These are phyloP conservation scores for Ephialtes manifestator DNA, from an alignment of 2,888 invertebrate species.

Conservation along the genomic window DNA sequence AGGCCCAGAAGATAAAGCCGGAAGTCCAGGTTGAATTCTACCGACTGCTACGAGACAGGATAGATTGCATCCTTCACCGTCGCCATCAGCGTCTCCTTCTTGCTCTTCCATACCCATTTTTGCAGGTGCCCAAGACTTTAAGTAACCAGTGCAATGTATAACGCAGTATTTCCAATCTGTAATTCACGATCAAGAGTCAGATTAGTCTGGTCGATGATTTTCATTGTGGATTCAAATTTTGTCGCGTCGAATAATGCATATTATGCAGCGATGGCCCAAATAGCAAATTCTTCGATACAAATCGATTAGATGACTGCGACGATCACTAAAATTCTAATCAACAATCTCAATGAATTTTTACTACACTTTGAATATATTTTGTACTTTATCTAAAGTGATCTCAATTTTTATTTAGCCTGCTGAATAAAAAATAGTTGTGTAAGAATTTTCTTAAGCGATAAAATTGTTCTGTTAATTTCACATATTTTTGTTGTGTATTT, in stretches of 20 bases:
- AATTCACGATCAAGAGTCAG: constrained; percentile 17
- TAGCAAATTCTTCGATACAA: background rate
- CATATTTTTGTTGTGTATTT: no score
- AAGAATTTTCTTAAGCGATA: no score
- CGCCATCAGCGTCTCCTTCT: constrained; percentile 89
- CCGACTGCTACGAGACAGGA: constrained; percentile 97
- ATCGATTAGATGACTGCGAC: background rate
- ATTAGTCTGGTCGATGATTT: background rate
- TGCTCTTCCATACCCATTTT: constrained; percentile 91
- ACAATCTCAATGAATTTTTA: constrained; percentile 30
- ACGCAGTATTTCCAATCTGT: constrained; percentile 94
- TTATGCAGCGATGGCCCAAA: background rate
- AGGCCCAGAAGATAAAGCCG: constrained; percentile 75
- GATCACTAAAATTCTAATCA: background rate
- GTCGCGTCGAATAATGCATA: constrained; percentile 4
- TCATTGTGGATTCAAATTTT: background rate
- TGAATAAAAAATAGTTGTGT: no score
- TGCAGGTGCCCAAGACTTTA: constrained; percentile 96
- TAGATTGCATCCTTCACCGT: constrained; percentile 89
- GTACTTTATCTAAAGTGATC: background rate
- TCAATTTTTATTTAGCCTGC: no score
- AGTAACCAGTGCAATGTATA: constrained; percentile 96
- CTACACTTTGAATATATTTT: background rate
- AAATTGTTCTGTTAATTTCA: no score
- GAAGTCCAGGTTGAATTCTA: constrained; percentile 88